These are phyloP conservation scores for Chaetodon auriga DNA, from an alignment of 2,113 vertebrate genomes.

Conservation along the genomic window DNA sequence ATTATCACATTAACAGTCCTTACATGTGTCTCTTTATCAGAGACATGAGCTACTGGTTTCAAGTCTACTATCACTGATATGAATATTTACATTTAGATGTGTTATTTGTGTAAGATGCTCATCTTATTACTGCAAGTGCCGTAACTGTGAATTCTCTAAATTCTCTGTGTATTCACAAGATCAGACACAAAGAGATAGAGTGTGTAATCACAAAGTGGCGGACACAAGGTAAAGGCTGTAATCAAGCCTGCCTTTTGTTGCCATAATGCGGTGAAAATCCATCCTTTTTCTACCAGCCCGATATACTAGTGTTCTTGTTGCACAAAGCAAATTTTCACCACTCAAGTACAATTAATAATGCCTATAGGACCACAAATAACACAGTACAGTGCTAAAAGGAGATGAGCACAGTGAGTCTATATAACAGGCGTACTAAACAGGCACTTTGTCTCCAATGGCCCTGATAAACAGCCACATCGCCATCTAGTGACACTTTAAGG, in stretches of 20 bases:
- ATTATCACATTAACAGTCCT: background rate
- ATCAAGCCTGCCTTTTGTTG: slow-evolving; percentile 30
- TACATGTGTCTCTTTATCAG: background rate
- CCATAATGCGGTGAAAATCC: slow-evolving; percentile 26
- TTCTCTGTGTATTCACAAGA: background rate
- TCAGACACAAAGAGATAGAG: background rate
- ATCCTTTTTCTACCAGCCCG: background rate
- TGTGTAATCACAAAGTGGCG: background rate
- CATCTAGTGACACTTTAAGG: slow-evolving; percentile 68
- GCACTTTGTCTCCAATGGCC: slow-evolving; percentile 28
- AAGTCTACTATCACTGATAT: background rate
- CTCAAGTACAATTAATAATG: slow-evolving; percentile 48
- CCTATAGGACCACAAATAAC: slow-evolving; percentile 42
- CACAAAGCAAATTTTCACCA: slow-evolving; percentile 29
- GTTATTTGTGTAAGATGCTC: background rate
- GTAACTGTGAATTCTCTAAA: background rate
- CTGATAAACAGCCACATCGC: slow-evolving; percentile 61
- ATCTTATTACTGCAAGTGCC: background rate
- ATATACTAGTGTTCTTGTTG: background rate
- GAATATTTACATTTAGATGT: background rate
- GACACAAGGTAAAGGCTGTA: slow-evolving; percentile 10
- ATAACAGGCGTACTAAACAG: slow-evolving; percentile 52
- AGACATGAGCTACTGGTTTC: background rate
- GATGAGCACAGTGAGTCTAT: slow-evolving; percentile 52
- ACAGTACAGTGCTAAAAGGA: slow-evolving; percentile 46